Evolutionary conservation across 2,113 vertebrate species (phyloP), one percentile per base, ranked within the genome.

Genomic region (Alectura lathami): DNA sequence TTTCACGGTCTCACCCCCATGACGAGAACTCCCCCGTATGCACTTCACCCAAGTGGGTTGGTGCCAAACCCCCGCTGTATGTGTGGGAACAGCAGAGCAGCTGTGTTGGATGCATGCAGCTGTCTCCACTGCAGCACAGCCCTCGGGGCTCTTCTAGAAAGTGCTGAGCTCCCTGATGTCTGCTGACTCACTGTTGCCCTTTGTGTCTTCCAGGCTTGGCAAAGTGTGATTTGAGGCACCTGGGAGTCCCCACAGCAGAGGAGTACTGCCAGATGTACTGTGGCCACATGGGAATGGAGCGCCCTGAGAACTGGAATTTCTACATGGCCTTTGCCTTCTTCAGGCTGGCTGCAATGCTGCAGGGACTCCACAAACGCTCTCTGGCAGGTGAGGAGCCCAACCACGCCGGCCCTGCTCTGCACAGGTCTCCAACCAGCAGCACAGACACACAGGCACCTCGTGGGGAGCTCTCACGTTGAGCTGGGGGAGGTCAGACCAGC

Each of bases 311-410:
- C 94, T 98, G 98, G 98, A 97, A 98, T 91, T 98, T 98, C 97
- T 99, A 98, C 88, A 93, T 98, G 98, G 98, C 98, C 43, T 98
- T 98, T 64, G 98, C 97, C 63, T 98, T 98, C 21, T 99, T 99
- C 97, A 96, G 97, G 4, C 54, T 97, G 81, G 98, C 98, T 2
- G 98, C 96, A 7, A 87, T 82, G 86, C 96, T 98, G 27, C 98
- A 98, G 94, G 98, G 98, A 1, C 83, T 84, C 62, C 90, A 91
- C 92, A 98, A 43, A 32, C 38, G 48, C 38, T 96, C 97, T 0
- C 94, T 96, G 66, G 81, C 94, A 97, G 98, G 98, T 98, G 97
- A 93, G 67, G n/a, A 74, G 11, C 29, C 17, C 62, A 18, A 0
- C 2, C 40, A 3, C 3, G 1, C 10, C 7, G 2, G 56, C 57